Conservation (phyloP, 1,140 invertebrate species). For the Leptestheria dahalacensis region DNA sequence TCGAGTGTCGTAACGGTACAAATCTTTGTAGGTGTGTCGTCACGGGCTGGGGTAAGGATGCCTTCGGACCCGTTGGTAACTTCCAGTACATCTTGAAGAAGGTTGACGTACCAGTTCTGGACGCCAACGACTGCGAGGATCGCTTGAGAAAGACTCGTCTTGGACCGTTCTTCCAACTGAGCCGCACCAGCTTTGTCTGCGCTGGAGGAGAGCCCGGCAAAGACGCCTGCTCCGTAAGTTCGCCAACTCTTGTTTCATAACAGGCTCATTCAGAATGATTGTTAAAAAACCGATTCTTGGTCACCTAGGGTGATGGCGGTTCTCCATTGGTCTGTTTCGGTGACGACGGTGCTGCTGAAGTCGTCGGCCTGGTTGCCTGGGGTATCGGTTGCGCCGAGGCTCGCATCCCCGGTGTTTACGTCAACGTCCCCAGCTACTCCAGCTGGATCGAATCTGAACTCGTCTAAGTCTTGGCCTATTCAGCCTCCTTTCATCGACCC, state of each 20-base stretch:
- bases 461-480: conserved; percentile 4
- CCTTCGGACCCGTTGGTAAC: conserved; percentile 42
- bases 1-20: too few species aligned
- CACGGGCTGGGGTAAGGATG: conserved; percentile 65
- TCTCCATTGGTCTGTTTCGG: conserved; percentile 51
- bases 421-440: conserved; percentile 42
- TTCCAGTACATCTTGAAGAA: conserved; percentile 50
- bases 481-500: background rate
- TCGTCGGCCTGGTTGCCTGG: conserved; percentile 57
- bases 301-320: conserved; percentile 54
- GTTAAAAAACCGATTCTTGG: conserved; percentile 13
- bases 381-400: conserved; percentile 45
- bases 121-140: conserved; percentile 42
- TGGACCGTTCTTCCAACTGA: conserved; percentile 41
- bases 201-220: conserved; percentile 58
- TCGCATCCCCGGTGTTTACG: conserved; percentile 49
- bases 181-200: conserved; percentile 51
- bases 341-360: conserved; percentile 34
- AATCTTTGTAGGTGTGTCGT: conserved; percentile 41
- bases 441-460: conserved; percentile 38
- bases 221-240: conserved; percentile 50
- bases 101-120: conserved; percentile 51
- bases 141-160: conserved; percentile 45
- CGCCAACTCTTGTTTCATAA: too few species aligned
- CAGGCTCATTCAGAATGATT: too few species aligned